Evolutionary conservation across 2,888 invertebrate genomes (phyloP), one percentile per base, ranked within the genome.

Genomic region (Aspidapion aeneum): DNA sequence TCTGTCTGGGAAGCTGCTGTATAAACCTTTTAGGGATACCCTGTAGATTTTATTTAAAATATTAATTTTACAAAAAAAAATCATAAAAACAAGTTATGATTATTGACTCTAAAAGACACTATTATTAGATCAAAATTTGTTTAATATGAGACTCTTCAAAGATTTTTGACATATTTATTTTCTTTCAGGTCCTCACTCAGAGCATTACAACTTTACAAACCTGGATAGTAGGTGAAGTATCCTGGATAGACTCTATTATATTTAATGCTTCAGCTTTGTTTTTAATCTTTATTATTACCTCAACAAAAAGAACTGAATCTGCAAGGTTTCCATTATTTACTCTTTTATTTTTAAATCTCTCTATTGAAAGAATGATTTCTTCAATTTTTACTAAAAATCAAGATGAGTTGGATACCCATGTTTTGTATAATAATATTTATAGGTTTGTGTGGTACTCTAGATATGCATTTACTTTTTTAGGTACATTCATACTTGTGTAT

Each of bases 171-270:
- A 35, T 35, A 7, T 35, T 1, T 56, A 35, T 58, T 63, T 9
- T 50, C 80, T 63, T 66, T 60, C 48, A 66, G 66, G 21, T 71
- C 17, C 62, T 71, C 58, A 62, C 69, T 3, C 63, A 65, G 55
- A 71, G 66, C 62, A 74, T 88, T 50, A 77, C 79, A 16, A 80
- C 81, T 57, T 81, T 89, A 63, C 87, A 87, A 74, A 78, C 81
- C 55, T 84, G 87, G 82, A 81, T 88, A 62, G 76, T 88, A 5
- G 86, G 86, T 2, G 88, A 88, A 79, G 81, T 87, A 59, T 86
- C 85, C 1, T 85, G 87, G 80, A 78, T 88, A 63, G 87, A 88
- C 73, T 84, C 86, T 0, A 75, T 87, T 21, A 74, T 85, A n/a
- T 88, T 86, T 77, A 88, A 87, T 71, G 74, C 82, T 17, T 69